Evolutionary conservation across 1,140 invertebrate genomes (phyloP), one percentile per base, ranked within the genome.

Genomic region (Latrodectus geometricus): DNA sequence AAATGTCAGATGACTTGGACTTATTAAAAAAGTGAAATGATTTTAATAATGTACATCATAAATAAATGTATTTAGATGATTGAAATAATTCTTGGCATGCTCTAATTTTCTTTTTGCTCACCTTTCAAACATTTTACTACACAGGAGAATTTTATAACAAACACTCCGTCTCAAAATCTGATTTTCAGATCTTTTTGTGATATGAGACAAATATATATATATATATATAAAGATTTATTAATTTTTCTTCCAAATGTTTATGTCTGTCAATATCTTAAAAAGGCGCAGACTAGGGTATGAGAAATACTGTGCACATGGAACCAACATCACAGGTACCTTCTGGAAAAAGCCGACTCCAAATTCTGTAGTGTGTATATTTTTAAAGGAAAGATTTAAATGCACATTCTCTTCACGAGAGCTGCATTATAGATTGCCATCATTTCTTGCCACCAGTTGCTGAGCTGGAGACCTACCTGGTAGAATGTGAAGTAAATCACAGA

Each of bases 191-290:
- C 83, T 78, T 77, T 86, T 9, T 65, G 61, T 86, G 83, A 86
- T 86, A 86, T 77, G 83, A 86, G 83, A 77, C 83, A 77, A 86
- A 78, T 86, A 84, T 76, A 76, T 48, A 76, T 35, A 35, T n/a
- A n/a, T 35, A 76, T 48, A 76, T 76, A 78, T 78, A 77, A 77
- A 86, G 81, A 75, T 23, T 86, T 61, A 61, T 11, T 61, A 61
- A 61, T 61, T 61, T 61, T 61, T 61, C 48, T 72, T 85, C 52
- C 75, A 77, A 86, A 86, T 69, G 52, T 77, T 72, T 74, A 86
- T 76, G 83, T 86, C 83, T 86, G 83, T 86, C 83, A 72, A 69
- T 85, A 86, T 86, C 83, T 86, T 86, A 86, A 86, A 84, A 86
- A 86, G 83, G 83, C 83, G 83, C 83, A 86, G 83, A 86, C 83